Percentiles rank a stretch among this genome's conserved stretches.
Evolutionary conservation across 2,113 vertebrate species (phyloP).

Genomic region (Morone saxatilis): DNA sequence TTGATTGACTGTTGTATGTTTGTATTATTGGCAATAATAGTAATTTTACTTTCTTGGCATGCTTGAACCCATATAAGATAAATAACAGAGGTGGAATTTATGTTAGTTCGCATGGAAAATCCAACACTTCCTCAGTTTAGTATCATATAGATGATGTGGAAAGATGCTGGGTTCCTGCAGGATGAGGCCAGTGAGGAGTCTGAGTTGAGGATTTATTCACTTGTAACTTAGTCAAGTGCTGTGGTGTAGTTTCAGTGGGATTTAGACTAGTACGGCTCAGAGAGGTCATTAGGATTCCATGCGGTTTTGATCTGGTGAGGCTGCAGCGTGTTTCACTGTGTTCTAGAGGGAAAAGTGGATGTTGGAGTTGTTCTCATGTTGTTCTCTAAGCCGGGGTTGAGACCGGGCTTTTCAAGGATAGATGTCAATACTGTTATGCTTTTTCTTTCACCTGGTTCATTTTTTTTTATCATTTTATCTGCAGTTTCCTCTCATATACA

Average conservation of each 20-base stretch:
- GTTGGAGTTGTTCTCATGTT: constrained; percentile 56
- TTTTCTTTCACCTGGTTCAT: constrained; percentile 13
- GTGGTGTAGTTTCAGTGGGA: constrained; percentile 47
- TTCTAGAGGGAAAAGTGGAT: constrained; percentile 51
- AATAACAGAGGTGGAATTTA: neutral
- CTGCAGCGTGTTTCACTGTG: constrained; percentile 41
- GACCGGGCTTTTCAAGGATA: constrained; percentile 45
- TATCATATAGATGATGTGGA: constrained; percentile 33
- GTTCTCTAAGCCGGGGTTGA: constrained; percentile 61
- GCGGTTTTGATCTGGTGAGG: constrained; percentile 39
- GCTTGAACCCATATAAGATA: neutral
- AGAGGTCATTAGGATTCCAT: constrained; percentile 68
- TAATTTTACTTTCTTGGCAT: neutral
- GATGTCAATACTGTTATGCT: constrained; percentile 11
- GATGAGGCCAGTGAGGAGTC: constrained; percentile 26
- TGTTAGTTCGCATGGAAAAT: neutral
- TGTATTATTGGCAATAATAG: no score
- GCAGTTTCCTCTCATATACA: neutral
- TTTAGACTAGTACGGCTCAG: constrained; percentile 42
- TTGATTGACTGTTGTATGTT: neutral
- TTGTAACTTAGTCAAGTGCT: constrained; percentile 16
- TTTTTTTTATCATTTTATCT: neutral
- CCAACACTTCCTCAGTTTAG: neutral
- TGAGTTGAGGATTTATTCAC: constrained; percentile 44
- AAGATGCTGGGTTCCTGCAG: constrained; percentile 32